These are phyloP conservation scores for Eristalis arbustorum DNA, from an alignment of 2,888 invertebrate species.

Conservation along the genomic window DNA sequence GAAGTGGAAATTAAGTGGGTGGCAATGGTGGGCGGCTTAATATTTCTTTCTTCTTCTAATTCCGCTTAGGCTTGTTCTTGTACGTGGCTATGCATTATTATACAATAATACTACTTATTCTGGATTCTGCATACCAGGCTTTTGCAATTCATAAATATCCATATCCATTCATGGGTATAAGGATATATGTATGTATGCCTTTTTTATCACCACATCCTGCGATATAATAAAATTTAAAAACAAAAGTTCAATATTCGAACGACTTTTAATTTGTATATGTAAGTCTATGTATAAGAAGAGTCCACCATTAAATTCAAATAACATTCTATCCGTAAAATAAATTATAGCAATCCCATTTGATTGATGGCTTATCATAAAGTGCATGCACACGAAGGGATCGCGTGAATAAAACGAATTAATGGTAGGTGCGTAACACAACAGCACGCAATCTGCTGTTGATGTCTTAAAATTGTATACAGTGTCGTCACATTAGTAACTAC, in stretches of 20 bases:
- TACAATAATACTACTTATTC: conserved; percentile 4
- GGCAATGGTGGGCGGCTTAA: conserved; percentile 46
- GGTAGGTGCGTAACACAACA: not conserved
- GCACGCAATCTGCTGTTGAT: not conserved
- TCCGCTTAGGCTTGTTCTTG: not conserved
- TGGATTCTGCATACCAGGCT: not conserved
- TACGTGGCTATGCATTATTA: not conserved
- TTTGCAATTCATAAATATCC: not conserved
- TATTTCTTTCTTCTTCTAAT: conserved; percentile 45
- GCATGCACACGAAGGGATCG: conserved; percentile 10
- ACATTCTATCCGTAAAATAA: not conserved
- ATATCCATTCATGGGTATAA: not conserved
- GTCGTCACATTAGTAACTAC: not conserved
- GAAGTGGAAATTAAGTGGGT: conserved; percentile 67
- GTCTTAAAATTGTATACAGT: not conserved
- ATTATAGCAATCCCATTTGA: conserved; percentile 27
- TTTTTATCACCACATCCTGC: not conserved
- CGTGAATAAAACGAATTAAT: conserved; percentile 29
- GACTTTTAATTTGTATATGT: not conserved
- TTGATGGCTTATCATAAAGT: conserved; percentile 32
- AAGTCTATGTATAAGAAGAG: not conserved
- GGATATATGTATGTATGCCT: not conserved
- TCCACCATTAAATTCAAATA: not conserved
- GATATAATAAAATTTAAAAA: not conserved
- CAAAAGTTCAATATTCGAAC: not conserved